Conservation (phyloP, 1,140 invertebrate genomes). For the Amyelois transitella region DNA sequence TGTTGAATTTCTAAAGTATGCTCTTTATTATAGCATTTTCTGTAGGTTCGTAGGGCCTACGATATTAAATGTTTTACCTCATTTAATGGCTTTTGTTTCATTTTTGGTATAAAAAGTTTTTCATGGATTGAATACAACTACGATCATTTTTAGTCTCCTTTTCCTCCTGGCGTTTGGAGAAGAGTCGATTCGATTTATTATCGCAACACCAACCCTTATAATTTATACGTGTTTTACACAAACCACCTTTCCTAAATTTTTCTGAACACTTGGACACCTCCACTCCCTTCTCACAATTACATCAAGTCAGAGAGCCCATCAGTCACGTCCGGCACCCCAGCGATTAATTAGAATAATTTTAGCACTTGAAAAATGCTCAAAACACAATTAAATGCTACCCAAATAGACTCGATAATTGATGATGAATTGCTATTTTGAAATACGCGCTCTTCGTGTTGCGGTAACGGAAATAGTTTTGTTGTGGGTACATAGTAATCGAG, state of each 20-base stretch:
- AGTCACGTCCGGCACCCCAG: slow-evolving; percentile 51
- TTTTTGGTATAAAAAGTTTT: too few relatives aligned
- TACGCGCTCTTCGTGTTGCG: too few relatives aligned
- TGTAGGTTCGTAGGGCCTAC: background rate
- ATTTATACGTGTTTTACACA: too few relatives aligned
- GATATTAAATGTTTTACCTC: background rate
- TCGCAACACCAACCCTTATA: too few relatives aligned
- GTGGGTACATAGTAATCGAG: too few relatives aligned
- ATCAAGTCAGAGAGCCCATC: slow-evolving; percentile 50
- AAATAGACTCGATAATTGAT: slow-evolving; percentile 28
- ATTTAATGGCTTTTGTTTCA: background rate
- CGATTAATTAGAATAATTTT: slow-evolving; percentile 61
- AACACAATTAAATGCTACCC: slow-evolving; percentile 16
- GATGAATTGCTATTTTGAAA: slow-evolving; percentile 13
- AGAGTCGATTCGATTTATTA: too few relatives aligned
- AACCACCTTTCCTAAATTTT: background rate
- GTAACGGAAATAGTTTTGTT: too few relatives aligned
- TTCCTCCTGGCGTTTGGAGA: too few relatives aligned
- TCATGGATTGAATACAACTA: too few relatives aligned
- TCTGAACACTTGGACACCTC: slow-evolving; percentile 15
- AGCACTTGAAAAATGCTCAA: slow-evolving; percentile 34
- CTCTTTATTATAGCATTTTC: background rate
- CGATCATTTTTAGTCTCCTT: too few relatives aligned
- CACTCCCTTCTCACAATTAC: slow-evolving; percentile 53
- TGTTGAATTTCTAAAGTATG: too few relatives aligned